These are phyloP conservation scores for Heliangelus exortis DNA, from an alignment of 2,797 vertebrate species.

Conservation along the genomic window DNA sequence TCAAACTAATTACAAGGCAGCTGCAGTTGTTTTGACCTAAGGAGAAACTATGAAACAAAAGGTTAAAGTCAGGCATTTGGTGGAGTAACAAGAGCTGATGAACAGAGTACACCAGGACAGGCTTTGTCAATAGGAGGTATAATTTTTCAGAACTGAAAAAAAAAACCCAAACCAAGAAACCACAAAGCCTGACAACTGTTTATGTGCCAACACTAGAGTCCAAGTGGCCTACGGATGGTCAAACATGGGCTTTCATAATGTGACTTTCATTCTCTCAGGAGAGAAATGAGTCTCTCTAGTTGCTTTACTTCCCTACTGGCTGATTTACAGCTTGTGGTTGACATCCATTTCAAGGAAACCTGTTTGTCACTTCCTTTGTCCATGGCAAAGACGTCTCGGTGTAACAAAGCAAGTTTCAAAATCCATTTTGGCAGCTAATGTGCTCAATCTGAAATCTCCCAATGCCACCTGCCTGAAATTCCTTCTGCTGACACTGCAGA, in stretches of 20 bases:
- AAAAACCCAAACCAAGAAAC: not conserved
- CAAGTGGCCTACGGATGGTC: not conserved
- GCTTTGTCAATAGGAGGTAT: not conserved
- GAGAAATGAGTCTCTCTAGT: not conserved
- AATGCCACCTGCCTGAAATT: not conserved
- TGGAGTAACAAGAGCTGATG: not conserved
- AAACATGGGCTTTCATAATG: conserved; percentile 7
- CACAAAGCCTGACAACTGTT: not conserved
- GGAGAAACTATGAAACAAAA: conserved; percentile 5
- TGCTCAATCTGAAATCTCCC: not conserved
- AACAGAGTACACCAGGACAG: not conserved
- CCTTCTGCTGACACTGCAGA: not conserved
- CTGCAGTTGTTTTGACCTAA: not conserved
- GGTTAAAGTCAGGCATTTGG: not conserved
- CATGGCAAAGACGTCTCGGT: not conserved
- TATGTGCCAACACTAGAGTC: not conserved
- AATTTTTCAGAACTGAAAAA: not conserved
- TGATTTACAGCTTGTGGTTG: conserved; percentile 39
- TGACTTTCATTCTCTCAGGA: conserved; percentile 6
- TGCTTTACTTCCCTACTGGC: not conserved
- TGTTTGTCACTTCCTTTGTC: conserved; percentile 28
- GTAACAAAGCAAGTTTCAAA: conserved; percentile 29
- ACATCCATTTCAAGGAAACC: not conserved
- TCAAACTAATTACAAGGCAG: not conserved
- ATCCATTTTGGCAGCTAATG: conserved; percentile 19